A percentile compares a stretch with the other conserved stretches of the same genome.
Conservation (phyloP, 1,140 invertebrate species). For the Solenopsis fugax region DNA sequence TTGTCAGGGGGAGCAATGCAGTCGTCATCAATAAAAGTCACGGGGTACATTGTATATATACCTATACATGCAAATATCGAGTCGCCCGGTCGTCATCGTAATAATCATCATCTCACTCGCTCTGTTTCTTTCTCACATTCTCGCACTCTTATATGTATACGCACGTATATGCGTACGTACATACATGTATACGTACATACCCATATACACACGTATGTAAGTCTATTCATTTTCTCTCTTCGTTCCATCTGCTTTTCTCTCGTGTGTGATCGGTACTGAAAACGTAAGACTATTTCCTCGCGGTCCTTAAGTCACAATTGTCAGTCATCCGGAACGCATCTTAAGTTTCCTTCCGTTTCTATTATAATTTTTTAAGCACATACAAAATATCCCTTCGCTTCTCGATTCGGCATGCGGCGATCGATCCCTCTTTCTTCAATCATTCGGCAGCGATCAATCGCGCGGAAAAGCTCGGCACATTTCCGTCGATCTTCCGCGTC, state of each 20-base stretch:
- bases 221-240: constrained; percentile 12
- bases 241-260: constrained; percentile 13
- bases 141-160: neutral
- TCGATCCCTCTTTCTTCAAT: constrained; percentile 8
- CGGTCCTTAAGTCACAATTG: constrained; percentile 57
- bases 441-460: neutral
- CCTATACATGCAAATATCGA: constrained; percentile 57
- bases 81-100: constrained; percentile 57
- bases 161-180: neutral
- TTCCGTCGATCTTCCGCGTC: constrained; percentile 19
- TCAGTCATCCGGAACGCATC: constrained; percentile 53
- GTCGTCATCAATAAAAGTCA: constrained; percentile 81
- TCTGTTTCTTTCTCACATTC: constrained; percentile 18
- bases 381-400: constrained; percentile 48
- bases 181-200: neutral
- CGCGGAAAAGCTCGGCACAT: constrained; percentile 14
- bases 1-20: constrained; percentile 82
- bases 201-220: constrained; percentile 28
- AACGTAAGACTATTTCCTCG: constrained; percentile 49
- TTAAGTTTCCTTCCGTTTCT: constrained; percentile 31
- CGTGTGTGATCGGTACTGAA: constrained; percentile 33
- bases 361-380: constrained; percentile 40
- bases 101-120: constrained; percentile 35
- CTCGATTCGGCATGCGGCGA: constrained; percentile 34
- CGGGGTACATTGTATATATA: constrained; percentile 70